Evolutionary conservation across 2,113 vertebrate genomes (phyloP).

Genomic region (Melanotaenia duboulayi): DNA sequence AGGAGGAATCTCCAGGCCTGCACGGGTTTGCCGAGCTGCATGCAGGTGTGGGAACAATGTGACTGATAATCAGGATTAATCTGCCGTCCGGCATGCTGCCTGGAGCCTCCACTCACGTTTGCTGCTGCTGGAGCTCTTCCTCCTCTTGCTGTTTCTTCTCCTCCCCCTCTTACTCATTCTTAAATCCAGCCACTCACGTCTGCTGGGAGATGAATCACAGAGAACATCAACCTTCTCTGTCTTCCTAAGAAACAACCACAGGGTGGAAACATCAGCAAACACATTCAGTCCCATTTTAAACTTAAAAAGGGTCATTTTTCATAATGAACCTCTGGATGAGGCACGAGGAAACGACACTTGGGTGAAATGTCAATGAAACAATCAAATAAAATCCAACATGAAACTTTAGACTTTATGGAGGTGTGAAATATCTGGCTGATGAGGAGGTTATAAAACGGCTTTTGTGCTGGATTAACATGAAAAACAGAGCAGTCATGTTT

Average conservation of each 20-base stretch:
- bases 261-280: background rate
- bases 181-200: conserved; percentile 12
- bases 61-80: conserved; percentile 73
- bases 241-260: background rate
- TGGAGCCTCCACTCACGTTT: conserved; percentile 82
- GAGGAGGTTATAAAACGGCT: background rate
- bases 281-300: background rate
- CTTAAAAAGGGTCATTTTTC: too few relatives aligned
- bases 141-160: conserved; percentile 85
- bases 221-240: background rate
- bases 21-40: background rate
- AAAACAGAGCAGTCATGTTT: too few relatives aligned
- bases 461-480: background rate
- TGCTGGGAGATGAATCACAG: conserved; percentile 13
- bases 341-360: too few relatives aligned
- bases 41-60: conserved; percentile 53
- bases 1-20: background rate
- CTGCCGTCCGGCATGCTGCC: background rate
- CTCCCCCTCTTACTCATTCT: conserved; percentile 87
- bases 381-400: too few relatives aligned
- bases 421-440: background rate
- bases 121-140: conserved; percentile 85
- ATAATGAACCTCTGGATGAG: too few relatives aligned
- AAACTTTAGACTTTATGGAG: background rate
- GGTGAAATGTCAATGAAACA: too few relatives aligned